Conservation (phyloP, 92 coral and sea anemone species). For the Epizoanthus ramosus region DNA sequence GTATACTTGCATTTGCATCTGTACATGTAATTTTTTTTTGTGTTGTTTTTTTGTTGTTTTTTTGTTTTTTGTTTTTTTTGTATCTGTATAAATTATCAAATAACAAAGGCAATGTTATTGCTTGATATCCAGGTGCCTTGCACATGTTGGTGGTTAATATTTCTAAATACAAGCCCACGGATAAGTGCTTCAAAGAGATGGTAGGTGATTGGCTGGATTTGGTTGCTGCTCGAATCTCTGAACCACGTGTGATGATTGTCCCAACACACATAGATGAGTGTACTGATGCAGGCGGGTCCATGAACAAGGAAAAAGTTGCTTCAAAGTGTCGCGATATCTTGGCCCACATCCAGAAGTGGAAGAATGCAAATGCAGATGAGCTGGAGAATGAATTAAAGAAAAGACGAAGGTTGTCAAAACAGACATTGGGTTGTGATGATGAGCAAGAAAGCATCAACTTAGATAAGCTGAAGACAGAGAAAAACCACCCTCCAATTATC, state of each 20-base stretch:
- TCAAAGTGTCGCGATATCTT: slow-evolving; percentile 75
- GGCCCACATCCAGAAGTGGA: slow-evolving; percentile 57
- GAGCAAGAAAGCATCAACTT: slow-evolving; percentile 35
- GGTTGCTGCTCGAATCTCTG: slow-evolving; percentile 75
- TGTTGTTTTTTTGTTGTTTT: too few species aligned
- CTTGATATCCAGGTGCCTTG: slow-evolving; percentile 67
- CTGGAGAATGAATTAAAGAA: slow-evolving; percentile 64
- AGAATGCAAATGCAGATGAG: slow-evolving; percentile 43
- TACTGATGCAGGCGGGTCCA: slow-evolving; percentile 16
- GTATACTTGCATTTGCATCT: too few species aligned
- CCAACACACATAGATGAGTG: slow-evolving; percentile 87
- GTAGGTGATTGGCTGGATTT: slow-evolving; percentile 91
- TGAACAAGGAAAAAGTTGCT: slow-evolving; percentile 18
- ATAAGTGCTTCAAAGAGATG: slow-evolving; percentile 60
- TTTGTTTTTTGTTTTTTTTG: too few species aligned
- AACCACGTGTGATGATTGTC: slow-evolving; percentile 86
- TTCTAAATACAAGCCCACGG: slow-evolving; percentile 54
- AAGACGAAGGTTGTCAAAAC: slow-evolving; percentile 23
- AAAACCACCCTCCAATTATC: slow-evolving; percentile 64
- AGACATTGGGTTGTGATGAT: slow-evolving; percentile 22
- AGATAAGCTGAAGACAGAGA: slow-evolving; percentile 50
- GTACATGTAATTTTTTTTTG: too few species aligned
- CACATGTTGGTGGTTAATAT: slow-evolving; percentile 84
- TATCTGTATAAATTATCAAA: too few species aligned
- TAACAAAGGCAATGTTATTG: not conserved